phyloP scores from a whole-genome alignment of 2,797 vertebrate genomes.

The Mionectes olivaceus region DNA sequence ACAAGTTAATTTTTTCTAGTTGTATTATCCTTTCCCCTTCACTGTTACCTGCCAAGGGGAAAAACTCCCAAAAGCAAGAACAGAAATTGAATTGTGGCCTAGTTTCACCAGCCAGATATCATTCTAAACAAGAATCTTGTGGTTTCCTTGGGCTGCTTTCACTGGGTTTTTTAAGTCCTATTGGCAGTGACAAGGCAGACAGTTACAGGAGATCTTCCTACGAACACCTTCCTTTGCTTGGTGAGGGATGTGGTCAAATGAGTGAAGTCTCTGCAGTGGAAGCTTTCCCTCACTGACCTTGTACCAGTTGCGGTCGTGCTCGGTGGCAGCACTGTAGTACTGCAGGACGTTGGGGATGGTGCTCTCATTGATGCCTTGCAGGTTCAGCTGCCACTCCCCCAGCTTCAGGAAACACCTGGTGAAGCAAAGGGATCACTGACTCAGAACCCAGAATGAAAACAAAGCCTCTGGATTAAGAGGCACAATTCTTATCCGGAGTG shows the following conservation, averaged over 20 bases:
- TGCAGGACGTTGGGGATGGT: conserved; percentile 97
- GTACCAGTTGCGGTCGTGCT: conserved; percentile 98
- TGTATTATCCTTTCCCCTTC: neutral
- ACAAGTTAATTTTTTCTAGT: neutral
- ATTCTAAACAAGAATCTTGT: neutral
- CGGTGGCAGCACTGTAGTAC: conserved; percentile 96
- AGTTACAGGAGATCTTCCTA: neutral
- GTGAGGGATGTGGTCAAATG: neutral
- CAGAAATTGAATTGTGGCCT: neutral
- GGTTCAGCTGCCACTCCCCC: conserved; percentile 97
- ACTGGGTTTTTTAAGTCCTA: neutral
- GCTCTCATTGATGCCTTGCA: conserved; percentile 98
- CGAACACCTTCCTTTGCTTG: neutral
- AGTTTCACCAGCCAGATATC: neutral
- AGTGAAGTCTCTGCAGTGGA: neutral
- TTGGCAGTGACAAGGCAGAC: neutral
- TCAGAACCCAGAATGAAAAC: neutral
- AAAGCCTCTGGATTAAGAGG: neutral
- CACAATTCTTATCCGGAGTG: neutral
- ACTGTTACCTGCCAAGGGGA: neutral
- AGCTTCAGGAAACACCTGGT: conserved; percentile 95
- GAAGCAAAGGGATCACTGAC: conserved; percentile 20
- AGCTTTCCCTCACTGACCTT: conserved; percentile 84
- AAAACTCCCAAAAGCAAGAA: neutral
- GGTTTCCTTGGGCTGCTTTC: neutral